A percentile compares a stretch with the other conserved stretches of the same genome.
Evolutionary conservation across 1,140 invertebrate species (phyloP).

Genomic region (Aphelenchoides besseyi): DNA sequence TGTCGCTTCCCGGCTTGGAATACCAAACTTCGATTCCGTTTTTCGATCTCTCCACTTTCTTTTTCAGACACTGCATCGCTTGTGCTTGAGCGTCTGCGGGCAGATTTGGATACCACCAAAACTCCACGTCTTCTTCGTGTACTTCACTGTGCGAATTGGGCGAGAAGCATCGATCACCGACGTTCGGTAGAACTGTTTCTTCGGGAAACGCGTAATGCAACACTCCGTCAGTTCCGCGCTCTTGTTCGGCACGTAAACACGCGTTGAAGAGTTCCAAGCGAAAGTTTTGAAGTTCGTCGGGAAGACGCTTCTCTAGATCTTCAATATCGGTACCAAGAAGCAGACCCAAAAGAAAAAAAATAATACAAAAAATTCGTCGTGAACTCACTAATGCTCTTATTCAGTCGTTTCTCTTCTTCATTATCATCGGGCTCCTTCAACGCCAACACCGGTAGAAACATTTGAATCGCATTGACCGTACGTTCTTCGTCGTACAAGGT

Average conservation of each 20-base stretch:
- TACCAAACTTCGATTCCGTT: constrained; percentile 39
- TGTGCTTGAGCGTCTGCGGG: constrained; percentile 31
- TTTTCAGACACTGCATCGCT: constrained; percentile 33
- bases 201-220: constrained; percentile 53
- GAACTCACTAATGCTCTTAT: constrained; percentile 34
- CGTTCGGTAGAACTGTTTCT: constrained; percentile 41
- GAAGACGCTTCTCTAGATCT: constrained; percentile 41
- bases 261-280: constrained; percentile 41
- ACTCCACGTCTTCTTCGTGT: constrained; percentile 47
- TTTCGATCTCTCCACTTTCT: constrained; percentile 40
- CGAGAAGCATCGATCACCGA: constrained; percentile 2
- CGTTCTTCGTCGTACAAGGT: constrained; percentile 40
- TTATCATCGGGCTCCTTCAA: constrained; percentile 40
- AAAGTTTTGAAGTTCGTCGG: constrained; percentile 42
- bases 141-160: constrained; percentile 26
- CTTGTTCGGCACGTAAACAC: constrained; percentile 26
- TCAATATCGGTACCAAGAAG: constrained; percentile 29
- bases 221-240: constrained; percentile 36
- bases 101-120: constrained; percentile 35
- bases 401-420: constrained; percentile 38
- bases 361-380: too few species aligned
- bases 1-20: constrained; percentile 2
- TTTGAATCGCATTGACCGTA: constrained; percentile 11
- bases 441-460: constrained; percentile 47
- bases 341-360: constrained; percentile 18